Evolutionary conservation across 2,797 vertebrate species (phyloP).

Genomic region (Microcaecilia unicolor): DNA sequence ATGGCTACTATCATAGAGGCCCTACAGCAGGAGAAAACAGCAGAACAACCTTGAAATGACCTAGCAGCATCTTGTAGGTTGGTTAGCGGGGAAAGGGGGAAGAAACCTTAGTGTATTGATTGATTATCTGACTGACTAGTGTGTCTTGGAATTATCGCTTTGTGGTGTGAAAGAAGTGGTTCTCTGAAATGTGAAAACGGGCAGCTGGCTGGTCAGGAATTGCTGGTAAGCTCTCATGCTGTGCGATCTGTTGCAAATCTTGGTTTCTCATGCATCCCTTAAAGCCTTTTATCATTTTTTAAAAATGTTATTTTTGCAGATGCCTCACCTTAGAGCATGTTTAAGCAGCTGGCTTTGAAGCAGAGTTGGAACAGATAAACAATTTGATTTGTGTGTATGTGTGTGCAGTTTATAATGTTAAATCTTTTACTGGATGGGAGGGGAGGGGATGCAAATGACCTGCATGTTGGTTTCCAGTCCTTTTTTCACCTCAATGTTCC

Average conservation of each 20-base stretch:
- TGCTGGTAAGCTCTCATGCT: constrained; percentile 18
- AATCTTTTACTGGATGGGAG: not conserved
- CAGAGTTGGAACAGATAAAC: too few species aligned
- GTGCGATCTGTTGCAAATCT: constrained; percentile 3
- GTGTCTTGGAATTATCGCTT: constrained; percentile 11
- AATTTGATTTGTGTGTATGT: not conserved
- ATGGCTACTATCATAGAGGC: constrained; percentile 23
- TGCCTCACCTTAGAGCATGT: too few species aligned
- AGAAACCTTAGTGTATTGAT: constrained; percentile 10
- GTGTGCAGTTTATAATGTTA: not conserved
- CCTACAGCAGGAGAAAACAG: constrained; percentile 18
- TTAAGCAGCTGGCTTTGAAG: too few species aligned
- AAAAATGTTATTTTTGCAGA: too few species aligned
- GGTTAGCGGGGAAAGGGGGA: constrained; percentile 14
- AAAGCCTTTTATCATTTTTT: too few species aligned
- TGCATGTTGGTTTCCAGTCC: constrained; percentile 5
- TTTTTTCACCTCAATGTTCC: too few species aligned
- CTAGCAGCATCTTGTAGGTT: too few species aligned
- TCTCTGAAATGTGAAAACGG: constrained; percentile 12
- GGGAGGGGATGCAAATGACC: too few species aligned
- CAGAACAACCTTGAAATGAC: constrained; percentile 49
- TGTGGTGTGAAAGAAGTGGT: not conserved
- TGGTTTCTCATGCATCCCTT: constrained; percentile 1
- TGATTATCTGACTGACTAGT: constrained; percentile 22
- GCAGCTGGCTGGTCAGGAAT: constrained; percentile 55